These are phyloP conservation scores for Brachionus koreanus DNA, from an alignment of 1,140 invertebrate genomes.

Conservation along the genomic window DNA sequence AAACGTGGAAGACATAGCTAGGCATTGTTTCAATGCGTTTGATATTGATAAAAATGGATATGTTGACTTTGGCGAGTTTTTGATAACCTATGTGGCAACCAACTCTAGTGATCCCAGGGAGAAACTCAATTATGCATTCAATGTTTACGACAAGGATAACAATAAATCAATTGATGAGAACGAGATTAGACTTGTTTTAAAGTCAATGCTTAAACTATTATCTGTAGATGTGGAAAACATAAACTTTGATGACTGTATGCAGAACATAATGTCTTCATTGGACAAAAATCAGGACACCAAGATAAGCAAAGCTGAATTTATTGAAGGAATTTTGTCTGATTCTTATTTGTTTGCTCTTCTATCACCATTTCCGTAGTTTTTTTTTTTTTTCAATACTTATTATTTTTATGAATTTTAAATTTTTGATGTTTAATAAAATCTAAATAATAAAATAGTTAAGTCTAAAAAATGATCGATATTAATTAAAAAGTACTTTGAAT, in stretches of 20 bases:
- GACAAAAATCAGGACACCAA: slow-evolving; percentile 34
- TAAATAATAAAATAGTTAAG: background rate
- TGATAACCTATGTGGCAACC: slow-evolving; percentile 20
- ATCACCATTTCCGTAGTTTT: slow-evolving; percentile 33
- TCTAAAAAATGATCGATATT: background rate
- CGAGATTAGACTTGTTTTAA: slow-evolving; percentile 20
- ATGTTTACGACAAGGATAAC: slow-evolving; percentile 42
- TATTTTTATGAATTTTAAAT: background rate
- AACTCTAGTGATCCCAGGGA: background rate
- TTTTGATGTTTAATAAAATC: background rate
- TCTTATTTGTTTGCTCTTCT: slow-evolving; percentile 31
- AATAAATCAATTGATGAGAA: slow-evolving; percentile 36
- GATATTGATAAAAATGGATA: slow-evolving; percentile 42
- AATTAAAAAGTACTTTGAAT: background rate
- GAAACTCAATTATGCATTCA: slow-evolving; percentile 39
- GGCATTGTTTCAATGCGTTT: slow-evolving; percentile 30
- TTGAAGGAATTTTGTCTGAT: slow-evolving; percentile 42
- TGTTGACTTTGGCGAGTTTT: slow-evolving; percentile 44
- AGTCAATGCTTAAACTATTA: slow-evolving; percentile 36
- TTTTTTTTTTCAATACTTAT: background rate
- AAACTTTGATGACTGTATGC: slow-evolving; percentile 24
- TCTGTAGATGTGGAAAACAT: slow-evolving; percentile 14
- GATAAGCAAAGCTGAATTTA: slow-evolving; percentile 40
- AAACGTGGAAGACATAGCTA: slow-evolving; percentile 13
- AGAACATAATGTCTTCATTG: slow-evolving; percentile 19